Base-by-base conservation (phyloP, 1,140 invertebrate species). In the Aleiodes sp. region DNA sequence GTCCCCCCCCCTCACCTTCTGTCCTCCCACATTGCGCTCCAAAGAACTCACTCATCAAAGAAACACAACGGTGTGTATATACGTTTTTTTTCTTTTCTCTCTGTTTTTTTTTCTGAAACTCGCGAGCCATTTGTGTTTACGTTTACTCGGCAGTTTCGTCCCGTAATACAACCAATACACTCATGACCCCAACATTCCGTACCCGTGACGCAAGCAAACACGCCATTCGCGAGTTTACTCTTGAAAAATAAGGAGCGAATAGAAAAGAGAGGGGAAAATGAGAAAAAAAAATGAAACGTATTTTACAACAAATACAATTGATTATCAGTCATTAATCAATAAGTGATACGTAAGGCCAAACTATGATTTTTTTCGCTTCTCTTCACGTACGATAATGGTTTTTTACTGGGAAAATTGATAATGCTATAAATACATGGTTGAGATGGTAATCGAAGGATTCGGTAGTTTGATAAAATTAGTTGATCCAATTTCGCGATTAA, bases 161-260 rank as follows among this genome's bases (percentile, higher is more conserved):
- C 26, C 37, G 46, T 52, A 52, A 52, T 52, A n/a, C n/a, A 52
- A 52, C 46, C 46, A 52, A 52, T 52, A 52, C 21, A 52, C 46
- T 52, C 46, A 21, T 65, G 63, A 65, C 63, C 63, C 63, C 63
- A 65, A 65, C 63, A 65, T 65, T 65, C 63, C 39, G 43, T 8
- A 16, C 24, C 0, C 29, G n/a, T 65, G 41, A 65, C 29, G 63
- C 29, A 56, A 61, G 35, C 28, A 65, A 29, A 52, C 39, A 52
- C 63, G 61, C 26, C 16, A 65, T 33, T 65, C 12, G 43, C 63
- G n/a, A 56, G 16, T 52, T 33, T 26, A 52, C 12, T 52, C 37
- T 28, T 19, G 26, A 60, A 41, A 26, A 70, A 56, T 8, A 70
- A 56, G 4, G n/a, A 14, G 14, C 35, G 31, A 21, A 14, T 26